Conservation (phyloP, 2,797 vertebrate species). For the Alauda arvensis region DNA sequence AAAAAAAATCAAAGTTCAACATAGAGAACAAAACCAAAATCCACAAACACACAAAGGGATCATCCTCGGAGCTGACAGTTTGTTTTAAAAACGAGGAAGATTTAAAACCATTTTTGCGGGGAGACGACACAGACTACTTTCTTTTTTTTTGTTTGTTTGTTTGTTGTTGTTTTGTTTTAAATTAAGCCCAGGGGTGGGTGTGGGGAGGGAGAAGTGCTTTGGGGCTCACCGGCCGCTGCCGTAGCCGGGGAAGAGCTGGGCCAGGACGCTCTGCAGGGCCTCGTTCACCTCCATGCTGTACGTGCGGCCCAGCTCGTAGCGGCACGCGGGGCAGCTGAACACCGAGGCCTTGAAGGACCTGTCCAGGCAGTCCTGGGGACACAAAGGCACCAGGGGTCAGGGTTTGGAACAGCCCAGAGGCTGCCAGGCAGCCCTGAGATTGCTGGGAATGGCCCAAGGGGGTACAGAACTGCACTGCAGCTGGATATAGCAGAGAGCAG, state of each 20-base stretch:
- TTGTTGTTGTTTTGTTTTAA: conserved; percentile 36
- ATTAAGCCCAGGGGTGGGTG: conserved; percentile 42
- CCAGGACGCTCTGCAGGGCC: conserved; percentile 84
- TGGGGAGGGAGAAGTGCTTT: conserved; percentile 53
- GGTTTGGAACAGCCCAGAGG: neutral
- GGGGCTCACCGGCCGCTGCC: conserved; percentile 88
- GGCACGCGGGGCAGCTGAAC: conserved; percentile 92
- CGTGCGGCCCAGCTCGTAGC: conserved; percentile 87
- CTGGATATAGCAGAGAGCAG: neutral
- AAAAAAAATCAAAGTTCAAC: neutral
- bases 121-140: conserved; percentile 32
- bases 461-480: accelerated
- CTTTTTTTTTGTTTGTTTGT: neutral
- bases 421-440: accelerated
- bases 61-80: conserved; percentile 32
- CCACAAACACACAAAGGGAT: conserved; percentile 5
- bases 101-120: conserved; percentile 2
- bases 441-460: neutral
- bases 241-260: conserved; percentile 94
- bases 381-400: neutral
- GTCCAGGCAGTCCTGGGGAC: conserved; percentile 88
- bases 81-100: conserved; percentile 40
- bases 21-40: conserved; percentile 8
- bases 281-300: conserved; percentile 87
- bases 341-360: conserved; percentile 93